phyloP scores from a whole-genome alignment of 2,113 vertebrate species.

The Entomyzon cyanotis region DNA sequence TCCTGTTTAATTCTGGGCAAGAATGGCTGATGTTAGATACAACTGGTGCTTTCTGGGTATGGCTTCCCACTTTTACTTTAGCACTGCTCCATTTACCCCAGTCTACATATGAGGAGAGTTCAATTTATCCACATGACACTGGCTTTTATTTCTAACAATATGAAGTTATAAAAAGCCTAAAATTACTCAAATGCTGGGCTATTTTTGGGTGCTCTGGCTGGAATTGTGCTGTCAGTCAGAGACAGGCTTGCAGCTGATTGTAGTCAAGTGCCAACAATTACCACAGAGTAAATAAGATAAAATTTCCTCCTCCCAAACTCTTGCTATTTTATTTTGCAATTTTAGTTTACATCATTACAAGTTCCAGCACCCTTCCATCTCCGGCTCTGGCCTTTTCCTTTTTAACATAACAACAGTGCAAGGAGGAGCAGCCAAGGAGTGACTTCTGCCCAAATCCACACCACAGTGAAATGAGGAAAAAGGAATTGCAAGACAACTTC shows the following conservation, averaged over 20 bases:
- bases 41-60: neutral
- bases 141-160: neutral
- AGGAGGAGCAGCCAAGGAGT: neutral
- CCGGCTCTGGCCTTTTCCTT: neutral
- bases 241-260: neutral
- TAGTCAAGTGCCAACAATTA: constrained; percentile 12
- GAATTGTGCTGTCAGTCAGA: constrained; percentile 22
- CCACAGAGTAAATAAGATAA: constrained; percentile 20
- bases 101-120: neutral
- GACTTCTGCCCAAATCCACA: neutral
- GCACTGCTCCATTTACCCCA: neutral
- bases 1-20: neutral
- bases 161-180: neutral
- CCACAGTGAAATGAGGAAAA: neutral
- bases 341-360: neutral
- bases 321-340: constrained; percentile 13
- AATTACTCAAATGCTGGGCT: neutral
- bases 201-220: constrained; percentile 22
- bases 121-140: neutral
- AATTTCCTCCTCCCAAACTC: neutral
- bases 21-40: neutral
- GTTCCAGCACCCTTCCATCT: neutral
- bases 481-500: neutral
- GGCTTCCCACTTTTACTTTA: neutral
- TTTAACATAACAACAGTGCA: neutral